Evolutionary conservation across 1,140 invertebrate species (phyloP).

Genomic region (Anagrus nilaparvatae): DNA sequence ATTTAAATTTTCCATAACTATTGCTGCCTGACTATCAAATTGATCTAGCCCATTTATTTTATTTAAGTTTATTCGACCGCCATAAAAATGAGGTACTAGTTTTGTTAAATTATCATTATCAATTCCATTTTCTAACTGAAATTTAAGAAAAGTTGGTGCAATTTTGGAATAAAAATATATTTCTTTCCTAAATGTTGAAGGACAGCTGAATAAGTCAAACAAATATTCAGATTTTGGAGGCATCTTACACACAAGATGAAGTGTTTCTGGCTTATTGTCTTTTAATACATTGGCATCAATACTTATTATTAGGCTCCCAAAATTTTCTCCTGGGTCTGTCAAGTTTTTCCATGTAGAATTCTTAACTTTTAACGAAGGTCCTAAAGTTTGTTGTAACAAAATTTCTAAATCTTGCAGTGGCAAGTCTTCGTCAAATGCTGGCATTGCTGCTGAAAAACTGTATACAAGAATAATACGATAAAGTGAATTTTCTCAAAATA

Average conservation of each 20-base stretch:
- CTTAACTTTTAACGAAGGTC: slow-evolving; percentile 21
- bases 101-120: slow-evolving; percentile 33
- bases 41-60: slow-evolving; percentile 26
- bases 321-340: slow-evolving; percentile 52
- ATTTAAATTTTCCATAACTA: slow-evolving; percentile 50
- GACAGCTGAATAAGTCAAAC: slow-evolving; percentile 46
- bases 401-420: slow-evolving; percentile 28
- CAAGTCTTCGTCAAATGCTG: slow-evolving; percentile 17
- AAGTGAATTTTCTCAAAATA: too few species aligned
- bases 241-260: slow-evolving; percentile 47
- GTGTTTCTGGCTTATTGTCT: slow-evolving; percentile 24
- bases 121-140: slow-evolving; percentile 36
- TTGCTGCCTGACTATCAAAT: slow-evolving; percentile 47
- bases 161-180: slow-evolving; percentile 44
- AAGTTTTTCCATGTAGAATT: slow-evolving; percentile 34
- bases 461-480: too few species aligned
- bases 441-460: too few species aligned
- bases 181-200: slow-evolving; percentile 49
- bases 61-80: slow-evolving; percentile 42
- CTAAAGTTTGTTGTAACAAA: slow-evolving; percentile 24
- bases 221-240: slow-evolving; percentile 46
- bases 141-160: slow-evolving; percentile 40
- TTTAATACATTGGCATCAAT: slow-evolving; percentile 29
- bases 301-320: slow-evolving; percentile 47
- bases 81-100: slow-evolving; percentile 42